phyloP scores from a whole-genome alignment of 2,113 vertebrate species.

The Rhombomys opimus region DNA sequence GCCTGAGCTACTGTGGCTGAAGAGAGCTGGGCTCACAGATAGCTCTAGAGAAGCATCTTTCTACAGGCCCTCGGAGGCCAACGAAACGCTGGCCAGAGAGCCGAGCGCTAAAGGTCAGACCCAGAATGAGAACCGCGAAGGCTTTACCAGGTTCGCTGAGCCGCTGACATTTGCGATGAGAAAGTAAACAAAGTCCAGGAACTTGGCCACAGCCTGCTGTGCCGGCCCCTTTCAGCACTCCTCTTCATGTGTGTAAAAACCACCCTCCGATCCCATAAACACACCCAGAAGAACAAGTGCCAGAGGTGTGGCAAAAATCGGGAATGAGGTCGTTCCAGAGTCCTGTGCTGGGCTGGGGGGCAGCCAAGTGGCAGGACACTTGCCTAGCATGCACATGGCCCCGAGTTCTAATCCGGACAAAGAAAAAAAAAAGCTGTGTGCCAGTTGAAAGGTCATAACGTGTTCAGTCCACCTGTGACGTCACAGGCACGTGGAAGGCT shows the following conservation, averaged over 20 bases:
- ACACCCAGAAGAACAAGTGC: neutral
- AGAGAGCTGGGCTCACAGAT: neutral
- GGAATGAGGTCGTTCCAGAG: neutral
- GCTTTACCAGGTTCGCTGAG: conserved; percentile 51
- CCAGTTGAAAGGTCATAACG: neutral
- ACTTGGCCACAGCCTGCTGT: neutral
- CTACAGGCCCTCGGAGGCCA: neutral
- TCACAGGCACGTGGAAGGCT: neutral
- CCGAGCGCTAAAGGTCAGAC: conserved; percentile 1
- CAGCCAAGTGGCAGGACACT: neutral
- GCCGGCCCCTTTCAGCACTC: too few relatives aligned
- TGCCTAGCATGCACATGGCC: neutral
- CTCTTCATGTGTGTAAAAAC: neutral
- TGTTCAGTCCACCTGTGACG: neutral
- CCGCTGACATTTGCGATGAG: conserved; percentile 40
- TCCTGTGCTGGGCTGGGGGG: too few relatives aligned
- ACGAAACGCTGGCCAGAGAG: conserved; percentile 3
- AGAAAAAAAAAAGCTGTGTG: neutral
- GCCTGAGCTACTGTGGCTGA: rapidly evolving
- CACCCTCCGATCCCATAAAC: neutral
- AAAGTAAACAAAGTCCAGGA: conserved; percentile 60
- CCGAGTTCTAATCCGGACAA: neutral
- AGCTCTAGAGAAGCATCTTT: neutral
- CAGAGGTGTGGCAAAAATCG: neutral
- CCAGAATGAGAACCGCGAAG: neutral